Evolutionary conservation across 2,113 vertebrate species (phyloP).

Genomic region (Cromileptes altivelis): DNA sequence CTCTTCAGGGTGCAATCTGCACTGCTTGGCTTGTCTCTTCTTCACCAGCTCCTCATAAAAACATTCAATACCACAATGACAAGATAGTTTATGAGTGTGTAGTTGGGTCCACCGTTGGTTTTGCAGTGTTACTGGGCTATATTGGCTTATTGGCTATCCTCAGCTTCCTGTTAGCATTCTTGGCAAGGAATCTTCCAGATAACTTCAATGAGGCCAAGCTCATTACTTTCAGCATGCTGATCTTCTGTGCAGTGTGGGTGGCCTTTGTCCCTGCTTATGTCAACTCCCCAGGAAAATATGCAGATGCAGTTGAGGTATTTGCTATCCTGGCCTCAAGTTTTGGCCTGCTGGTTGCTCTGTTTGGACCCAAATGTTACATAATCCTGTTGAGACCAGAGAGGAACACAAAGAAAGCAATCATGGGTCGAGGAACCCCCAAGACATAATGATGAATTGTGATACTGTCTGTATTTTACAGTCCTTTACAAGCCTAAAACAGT

Average conservation of each 20-base stretch:
- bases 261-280: conserved; percentile 82
- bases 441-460: no score
- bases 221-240: conserved; percentile 84
- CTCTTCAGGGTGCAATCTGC: conserved; percentile 66
- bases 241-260: conserved; percentile 83
- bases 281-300: conserved; percentile 82
- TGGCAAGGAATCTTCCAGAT: conserved; percentile 78
- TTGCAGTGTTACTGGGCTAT: conserved; percentile 75
- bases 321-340: conserved; percentile 82
- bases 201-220: conserved; percentile 80
- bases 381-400: conserved; percentile 79
- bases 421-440: conserved; percentile 45
- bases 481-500: no score
- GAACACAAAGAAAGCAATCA: conserved; percentile 81
- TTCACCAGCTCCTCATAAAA: conserved; percentile 69
- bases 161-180: conserved; percentile 80
- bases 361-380: conserved; percentile 83
- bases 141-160: conserved; percentile 78
- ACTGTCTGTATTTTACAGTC: no score
- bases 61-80: conserved; percentile 62
- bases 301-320: conserved; percentile 81
- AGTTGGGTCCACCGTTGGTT: conserved; percentile 72
- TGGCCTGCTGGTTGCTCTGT: conserved; percentile 77
- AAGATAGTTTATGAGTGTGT: conserved; percentile 79
- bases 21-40: conserved; percentile 69